Evolutionary conservation across 2,797 vertebrate species (phyloP), one percentile per base, ranked within the genome.

Genomic region (Gephyroberyx darwinii): DNA sequence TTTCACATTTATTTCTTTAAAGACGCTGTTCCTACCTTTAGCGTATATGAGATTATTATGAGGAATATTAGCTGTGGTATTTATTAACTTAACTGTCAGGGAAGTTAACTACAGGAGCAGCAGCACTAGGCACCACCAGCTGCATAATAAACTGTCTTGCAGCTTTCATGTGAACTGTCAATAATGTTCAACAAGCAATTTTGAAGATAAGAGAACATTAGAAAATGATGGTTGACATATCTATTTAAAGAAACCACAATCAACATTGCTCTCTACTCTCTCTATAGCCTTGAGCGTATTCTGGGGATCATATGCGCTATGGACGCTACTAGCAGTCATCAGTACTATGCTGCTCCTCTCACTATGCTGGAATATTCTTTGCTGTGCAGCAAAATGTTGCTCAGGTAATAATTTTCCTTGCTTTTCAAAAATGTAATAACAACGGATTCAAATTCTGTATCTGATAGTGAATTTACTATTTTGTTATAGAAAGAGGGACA

Each of bases 301-400:
- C 0, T 63, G 9, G 30, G 0, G 33, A 3, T 33, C 60, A 30
- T 0, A 0, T 8, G 0, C 22, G 1, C 5, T 45, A 0, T 4
- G 19, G 6, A 0, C 6, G 0, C 0, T 78, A 1, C 5, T 88
- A 0, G 35, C 35, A 0, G 31, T 39, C 41, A 9, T 91, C 35
- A 8, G 2, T 6, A 0, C 1, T 12, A 0, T 73, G 4, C 71
- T 94, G 57, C 0, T 84, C 33, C 0, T 92, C 48, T 93, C 88
- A 0, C 19, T 93, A 0, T 66, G 30, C 64, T 75, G 53, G 60
- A 93, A 93, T 72, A 65, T 93, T 43, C 45, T 78, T 20, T 91
- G 26, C 55, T 93, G 84, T 55, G 2, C 82, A 4, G 75, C 51
- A 57, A 91, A 78, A 85, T 72, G 4, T 50, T 59, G 50, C 35